A percentile compares a stretch with the other conserved stretches of the same genome.
These are phyloP conservation scores for Rallus limicola DNA, from an alignment of 2,113 vertebrate genomes.

Conservation along the genomic window DNA sequence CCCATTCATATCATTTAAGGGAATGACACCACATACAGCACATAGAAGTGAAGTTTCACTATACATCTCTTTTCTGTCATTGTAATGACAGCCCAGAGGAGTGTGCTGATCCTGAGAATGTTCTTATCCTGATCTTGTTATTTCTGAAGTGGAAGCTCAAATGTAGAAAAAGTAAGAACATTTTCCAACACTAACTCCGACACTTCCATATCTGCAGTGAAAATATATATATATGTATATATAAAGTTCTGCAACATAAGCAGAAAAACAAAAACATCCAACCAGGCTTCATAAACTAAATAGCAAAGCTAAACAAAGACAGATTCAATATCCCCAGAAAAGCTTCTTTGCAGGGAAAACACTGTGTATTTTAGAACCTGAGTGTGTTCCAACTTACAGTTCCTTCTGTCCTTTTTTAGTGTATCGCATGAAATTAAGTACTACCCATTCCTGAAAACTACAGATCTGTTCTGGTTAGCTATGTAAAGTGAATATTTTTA, in stretches of 20 bases:
- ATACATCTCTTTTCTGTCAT: neutral
- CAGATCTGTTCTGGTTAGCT: neutral
- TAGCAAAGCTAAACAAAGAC: neutral
- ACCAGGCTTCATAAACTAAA: neutral
- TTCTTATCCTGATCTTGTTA: neutral
- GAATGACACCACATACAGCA: neutral
- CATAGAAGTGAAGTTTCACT: neutral
- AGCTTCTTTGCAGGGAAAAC: neutral
- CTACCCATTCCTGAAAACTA: neutral
- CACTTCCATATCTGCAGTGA: neutral
- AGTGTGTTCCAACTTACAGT: neutral
- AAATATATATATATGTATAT: neutral
- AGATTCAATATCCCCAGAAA: neutral
- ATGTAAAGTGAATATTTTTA: neutral
- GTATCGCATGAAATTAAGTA: neutral
- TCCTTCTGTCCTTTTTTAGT: too few relatives aligned
- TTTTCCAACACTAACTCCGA: neutral
- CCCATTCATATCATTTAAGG: slow-evolving; percentile 10
- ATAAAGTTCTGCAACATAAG: neutral
- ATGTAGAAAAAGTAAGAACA: neutral
- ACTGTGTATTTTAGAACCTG: neutral
- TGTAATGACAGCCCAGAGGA: slow-evolving; percentile 9
- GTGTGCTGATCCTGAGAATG: neutral
- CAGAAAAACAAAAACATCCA: neutral
- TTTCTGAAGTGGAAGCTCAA: neutral